Evolutionary conservation across 64 coral and sea anemone species (phyloP).

Genomic region (Exaiptasia diaphana): DNA sequence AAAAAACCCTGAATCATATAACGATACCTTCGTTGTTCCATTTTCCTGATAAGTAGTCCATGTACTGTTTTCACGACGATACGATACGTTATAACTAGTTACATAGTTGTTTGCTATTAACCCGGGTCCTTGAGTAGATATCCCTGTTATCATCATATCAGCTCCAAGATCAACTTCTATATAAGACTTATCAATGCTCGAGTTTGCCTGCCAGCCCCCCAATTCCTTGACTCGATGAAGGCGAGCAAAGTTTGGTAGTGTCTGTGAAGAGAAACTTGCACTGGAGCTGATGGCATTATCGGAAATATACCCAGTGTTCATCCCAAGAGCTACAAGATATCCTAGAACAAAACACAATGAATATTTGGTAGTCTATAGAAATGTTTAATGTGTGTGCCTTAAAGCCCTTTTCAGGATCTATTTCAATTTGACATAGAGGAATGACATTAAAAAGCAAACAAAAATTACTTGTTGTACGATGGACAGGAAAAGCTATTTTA

Average conservation of each 20-base stretch:
- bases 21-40: not conserved
- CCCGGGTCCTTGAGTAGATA: not conserved
- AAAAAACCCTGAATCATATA: not conserved
- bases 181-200: not conserved
- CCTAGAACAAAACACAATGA: no score
- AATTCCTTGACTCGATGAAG: not conserved
- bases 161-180: not conserved
- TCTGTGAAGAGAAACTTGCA: not conserved
- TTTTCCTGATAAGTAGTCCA: constrained; percentile 7
- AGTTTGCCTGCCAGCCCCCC: not conserved
- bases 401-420: no score
- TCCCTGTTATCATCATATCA: not conserved
- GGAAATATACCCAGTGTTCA: not conserved
- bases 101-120: not conserved
- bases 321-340: no score
- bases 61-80: not conserved
- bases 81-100: not conserved
- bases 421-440: no score
- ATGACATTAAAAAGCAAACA: no score
- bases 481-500: no score
- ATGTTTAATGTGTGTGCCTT: no score
- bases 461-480: no score
- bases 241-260: not conserved
- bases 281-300: not conserved
- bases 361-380: no score